Evolutionary conservation across 2,113 vertebrate genomes (phyloP).

Genomic region (Actenoides lindsayi): DNA sequence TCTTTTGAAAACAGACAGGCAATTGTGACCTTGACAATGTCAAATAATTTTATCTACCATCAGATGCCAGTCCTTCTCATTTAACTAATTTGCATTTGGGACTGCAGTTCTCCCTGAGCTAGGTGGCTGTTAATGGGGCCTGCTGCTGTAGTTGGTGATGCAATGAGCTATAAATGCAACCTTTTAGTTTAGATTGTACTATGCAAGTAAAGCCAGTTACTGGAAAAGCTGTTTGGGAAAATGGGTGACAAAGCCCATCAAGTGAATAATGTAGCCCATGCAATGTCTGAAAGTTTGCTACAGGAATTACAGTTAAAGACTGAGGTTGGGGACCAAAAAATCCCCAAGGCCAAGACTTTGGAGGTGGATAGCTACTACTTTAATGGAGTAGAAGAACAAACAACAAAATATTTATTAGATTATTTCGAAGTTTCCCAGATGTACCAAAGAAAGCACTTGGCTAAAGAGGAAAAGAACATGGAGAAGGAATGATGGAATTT

Average conservation of each 20-base stretch:
- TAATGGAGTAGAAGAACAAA: not conserved
- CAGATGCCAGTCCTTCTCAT: constrained; percentile 32
- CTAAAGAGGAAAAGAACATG: not conserved
- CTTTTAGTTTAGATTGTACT: constrained; percentile 70
- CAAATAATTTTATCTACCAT: constrained; percentile 55
- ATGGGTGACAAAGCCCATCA: constrained; percentile 19
- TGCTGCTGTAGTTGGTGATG: constrained; percentile 6
- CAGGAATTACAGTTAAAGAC: not conserved
- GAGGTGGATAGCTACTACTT: not conserved
- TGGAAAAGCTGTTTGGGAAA: constrained; percentile 68
- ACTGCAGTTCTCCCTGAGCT: constrained; percentile 40
- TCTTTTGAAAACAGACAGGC: constrained; percentile 16
- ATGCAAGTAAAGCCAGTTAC: constrained; percentile 68
- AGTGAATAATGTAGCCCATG: not conserved
- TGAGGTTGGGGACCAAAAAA: not conserved
- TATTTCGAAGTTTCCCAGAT: not conserved
- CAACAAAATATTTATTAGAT: not conserved
- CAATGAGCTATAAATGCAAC: constrained; percentile 57
- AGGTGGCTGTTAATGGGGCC: constrained; percentile 44
- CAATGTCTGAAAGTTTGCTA: constrained; percentile 20
- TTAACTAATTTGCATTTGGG: constrained; percentile 56
- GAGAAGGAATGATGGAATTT: not conserved
- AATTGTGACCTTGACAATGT: constrained; percentile 47
- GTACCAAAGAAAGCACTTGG: not conserved
- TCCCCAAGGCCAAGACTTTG: not conserved